Base-by-base conservation (phyloP, 2,797 vertebrate genomes). In the Myotis planiceps region DNA sequence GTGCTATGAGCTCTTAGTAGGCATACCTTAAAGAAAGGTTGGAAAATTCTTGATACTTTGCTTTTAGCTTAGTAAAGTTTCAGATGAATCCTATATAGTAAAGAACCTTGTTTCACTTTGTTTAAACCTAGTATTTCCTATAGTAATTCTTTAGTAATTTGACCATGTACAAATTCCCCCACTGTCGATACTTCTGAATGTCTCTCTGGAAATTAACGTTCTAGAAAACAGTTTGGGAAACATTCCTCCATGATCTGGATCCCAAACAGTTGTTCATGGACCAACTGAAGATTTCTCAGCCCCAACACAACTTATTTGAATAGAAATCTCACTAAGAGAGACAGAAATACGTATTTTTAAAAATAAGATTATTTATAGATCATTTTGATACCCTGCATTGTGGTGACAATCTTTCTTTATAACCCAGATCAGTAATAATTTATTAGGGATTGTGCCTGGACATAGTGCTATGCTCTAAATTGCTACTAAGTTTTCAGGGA, bases 151-250 rank as follows among this genome's bases (percentile, higher is more conserved):
- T 3, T 79, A 63, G 65, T 63, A 53, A n/a, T 87, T 93, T 94
- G 71, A 63, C 4, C 6, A 32, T 42, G 1, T 60, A 42, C 10
- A 71, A 80, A 76, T 90, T 6, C 65, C 47, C 63, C 19, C 39
- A n/a, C 1, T 74, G 4, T 68, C 63, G 66, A 45, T 81, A 42
- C 29, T 84, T 93, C 12, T 51, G 25, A 66, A 39, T 91, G 7
- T 84, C 29, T 92, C 29, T 68, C 10, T 76, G 23, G 29, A 92
- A 80, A 60, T 87, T 55, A 75, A 63, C 74, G 3, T 80, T 95
- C 23, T 84, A 45, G 60, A 74, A 94, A 84, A 80, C 53, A 84
- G 29, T 84, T 88, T 90, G 74, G 88, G 71, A 90, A 92, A 51
- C 5, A 53, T 55, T 84, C 32, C 65, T 92, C 0, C 60, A 9